Percentiles rank a stretch among this genome's conserved stretches.
phyloP scores from a whole-genome alignment of 1,140 invertebrate species.

The Oppia nitens region DNA sequence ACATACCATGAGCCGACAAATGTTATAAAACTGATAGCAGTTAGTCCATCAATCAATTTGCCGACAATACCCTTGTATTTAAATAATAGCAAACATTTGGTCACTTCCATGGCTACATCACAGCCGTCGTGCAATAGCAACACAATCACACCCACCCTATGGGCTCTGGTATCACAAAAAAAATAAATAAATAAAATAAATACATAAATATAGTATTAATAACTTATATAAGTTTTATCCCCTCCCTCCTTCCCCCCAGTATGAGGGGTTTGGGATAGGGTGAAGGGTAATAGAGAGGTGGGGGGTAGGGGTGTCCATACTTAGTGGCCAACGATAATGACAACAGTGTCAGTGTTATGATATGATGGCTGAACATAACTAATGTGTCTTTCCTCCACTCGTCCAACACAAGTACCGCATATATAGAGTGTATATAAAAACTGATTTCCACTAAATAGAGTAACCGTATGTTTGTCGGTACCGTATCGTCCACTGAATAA shows the following conservation, averaged over 20 bases:
- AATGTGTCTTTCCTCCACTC: conserved; percentile 28
- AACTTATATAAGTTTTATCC: too few relatives aligned
- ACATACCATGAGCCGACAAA: conserved; percentile 30
- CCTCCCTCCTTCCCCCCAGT: too few relatives aligned
- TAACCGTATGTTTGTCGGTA: conserved; percentile 25
- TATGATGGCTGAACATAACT: conserved; percentile 31
- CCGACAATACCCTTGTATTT: conserved; percentile 26
- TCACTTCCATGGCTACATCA: conserved; percentile 31
- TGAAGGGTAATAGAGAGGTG: too few relatives aligned
- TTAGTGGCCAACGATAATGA: conserved; percentile 26
- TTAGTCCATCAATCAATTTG: conserved; percentile 23
- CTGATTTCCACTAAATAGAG: conserved; percentile 29
- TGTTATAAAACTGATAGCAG: conserved; percentile 27
- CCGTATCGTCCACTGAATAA: conserved; percentile 11
- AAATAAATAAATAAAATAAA: neutral
- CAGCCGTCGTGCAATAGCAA: conserved; percentile 31
- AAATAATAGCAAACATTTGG: conserved; percentile 31
- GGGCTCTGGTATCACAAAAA: neutral
- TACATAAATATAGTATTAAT: too few relatives aligned
- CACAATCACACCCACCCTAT: conserved; percentile 26
- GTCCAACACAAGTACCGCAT: conserved; percentile 31
- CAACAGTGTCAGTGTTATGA: conserved; percentile 29
- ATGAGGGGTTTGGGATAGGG: too few relatives aligned
- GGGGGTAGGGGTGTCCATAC: too few relatives aligned
- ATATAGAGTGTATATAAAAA: conserved; percentile 33